Base-by-base conservation (phyloP, 2,113 vertebrate genomes). In the Heterocephalus glaber region DNA sequence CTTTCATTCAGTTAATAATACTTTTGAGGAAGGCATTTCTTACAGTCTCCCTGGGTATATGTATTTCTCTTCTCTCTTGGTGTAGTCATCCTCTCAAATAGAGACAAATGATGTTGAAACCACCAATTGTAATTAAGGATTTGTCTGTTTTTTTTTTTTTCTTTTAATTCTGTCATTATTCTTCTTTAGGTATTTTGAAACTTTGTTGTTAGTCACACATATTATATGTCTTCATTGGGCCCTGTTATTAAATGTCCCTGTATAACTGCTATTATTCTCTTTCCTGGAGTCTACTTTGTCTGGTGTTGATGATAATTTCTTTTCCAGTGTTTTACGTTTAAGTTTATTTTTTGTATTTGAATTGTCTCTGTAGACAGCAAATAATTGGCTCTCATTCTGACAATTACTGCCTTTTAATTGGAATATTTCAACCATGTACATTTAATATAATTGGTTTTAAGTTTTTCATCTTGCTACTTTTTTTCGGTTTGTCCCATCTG, bases 391-490 rank as follows among this genome's bases (percentile, higher is more conserved):
- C 81, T 77, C 47, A 35, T 89, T 82, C 47, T 82, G 56, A 56
- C 24, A 56, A 14, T 82, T 87, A 87, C 44, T 91, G 28, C n/a
- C 56, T 56, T 83, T 76, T 65, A 82, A 41, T 35, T 66, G 63
- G 33, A 81, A 20, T 70, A 38, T 52, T 80, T 60, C 56, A 70
- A 60, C 24, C 19, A 14, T 80, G 70, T 89, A 56, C 28, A 74
- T n/a, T 89, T 83, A 88, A 63, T 83, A 66, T 41, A 47, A 63
- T 89, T 94, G 35, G 30, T 44, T 88, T 88, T 88, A 81, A 83
- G 13, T 63, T 94, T 89, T 82, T 83, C 9, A 16, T 74, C 38
- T 82, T 72, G 76, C 44, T 83, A 16, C 28, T 77, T 84, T 74
- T 54, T 92, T 79, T 47, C 26, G 70, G 30, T 90, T 52, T 41